phyloP scores from a whole-genome alignment of 2,888 invertebrate species.

The Erebia epiphron region DNA sequence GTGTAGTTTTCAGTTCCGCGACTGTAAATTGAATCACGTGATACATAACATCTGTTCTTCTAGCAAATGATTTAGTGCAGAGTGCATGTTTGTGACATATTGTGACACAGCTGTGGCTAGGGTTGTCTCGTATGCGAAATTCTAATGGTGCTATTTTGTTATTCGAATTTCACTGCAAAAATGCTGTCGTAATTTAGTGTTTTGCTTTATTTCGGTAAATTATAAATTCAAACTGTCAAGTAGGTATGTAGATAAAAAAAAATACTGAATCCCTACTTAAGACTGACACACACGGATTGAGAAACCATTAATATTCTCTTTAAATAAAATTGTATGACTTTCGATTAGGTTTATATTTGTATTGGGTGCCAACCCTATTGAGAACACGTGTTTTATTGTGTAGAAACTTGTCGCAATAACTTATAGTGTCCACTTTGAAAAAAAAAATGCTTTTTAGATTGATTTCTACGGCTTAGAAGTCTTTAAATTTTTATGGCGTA shows the following conservation, averaged over 20 bases:
- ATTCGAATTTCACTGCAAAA: not conserved
- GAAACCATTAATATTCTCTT: no score
- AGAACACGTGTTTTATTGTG: slow-evolving; percentile 12
- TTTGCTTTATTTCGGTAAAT: no score
- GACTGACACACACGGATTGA: no score
- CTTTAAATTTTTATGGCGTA: slow-evolving; percentile 8
- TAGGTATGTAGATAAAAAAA: no score
- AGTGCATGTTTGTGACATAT: slow-evolving; percentile 41
- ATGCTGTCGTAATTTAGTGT: no score
- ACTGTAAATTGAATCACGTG: slow-evolving; percentile 4
- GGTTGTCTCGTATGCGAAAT: slow-evolving; percentile 24
- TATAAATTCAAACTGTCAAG: no score
- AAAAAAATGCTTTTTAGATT: slow-evolving; percentile 23
- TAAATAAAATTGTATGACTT: not conserved
- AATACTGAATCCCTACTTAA: no score
- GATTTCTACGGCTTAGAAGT: slow-evolving; percentile 24
- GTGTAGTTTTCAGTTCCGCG: not conserved
- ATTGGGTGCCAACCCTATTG: not conserved
- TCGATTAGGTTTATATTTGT: not conserved
- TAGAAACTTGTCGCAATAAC: slow-evolving; percentile 31
- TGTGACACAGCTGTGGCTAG: slow-evolving; percentile 38
- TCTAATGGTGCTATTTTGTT: not conserved
- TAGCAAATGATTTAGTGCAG: slow-evolving; percentile 40
- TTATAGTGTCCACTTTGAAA: slow-evolving; percentile 13
- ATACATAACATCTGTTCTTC: slow-evolving; percentile 38